A percentile compares a stretch with the other conserved stretches of the same genome.
These are phyloP conservation scores for Columba guinea DNA, from an alignment of 2,797 vertebrate species.

Conservation along the genomic window DNA sequence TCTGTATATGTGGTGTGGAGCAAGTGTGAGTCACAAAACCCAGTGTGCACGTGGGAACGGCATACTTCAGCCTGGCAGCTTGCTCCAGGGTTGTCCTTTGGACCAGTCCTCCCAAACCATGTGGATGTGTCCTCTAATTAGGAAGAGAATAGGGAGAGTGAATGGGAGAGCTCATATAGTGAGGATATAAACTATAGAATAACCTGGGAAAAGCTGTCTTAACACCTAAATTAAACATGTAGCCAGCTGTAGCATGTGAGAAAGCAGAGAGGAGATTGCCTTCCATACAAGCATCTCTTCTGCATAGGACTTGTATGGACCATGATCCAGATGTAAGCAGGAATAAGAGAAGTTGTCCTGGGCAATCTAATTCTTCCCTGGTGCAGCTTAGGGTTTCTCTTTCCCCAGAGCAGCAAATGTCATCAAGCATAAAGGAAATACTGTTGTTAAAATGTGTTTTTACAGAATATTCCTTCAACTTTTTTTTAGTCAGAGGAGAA, in stretches of 20 bases:
- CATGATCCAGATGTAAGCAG: not conserved
- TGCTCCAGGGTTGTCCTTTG: not conserved
- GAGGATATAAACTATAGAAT: not conserved
- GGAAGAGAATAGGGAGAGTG: not conserved
- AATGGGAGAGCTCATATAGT: not conserved
- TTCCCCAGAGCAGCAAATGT: not conserved
- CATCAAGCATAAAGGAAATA: not conserved
- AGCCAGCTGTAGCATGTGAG: not conserved
- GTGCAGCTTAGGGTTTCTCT: not conserved
- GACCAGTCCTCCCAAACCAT: not conserved
- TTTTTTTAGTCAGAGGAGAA: not conserved
- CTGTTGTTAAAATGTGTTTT: not conserved
- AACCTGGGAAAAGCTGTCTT: not conserved
- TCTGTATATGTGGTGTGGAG: not conserved
- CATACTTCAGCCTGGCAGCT: not conserved
- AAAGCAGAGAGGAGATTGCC: not conserved
- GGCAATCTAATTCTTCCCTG: not conserved
- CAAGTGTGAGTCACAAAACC: not conserved
- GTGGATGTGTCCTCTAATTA: not conserved
- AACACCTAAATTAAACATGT: not conserved
- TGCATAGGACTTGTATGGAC: not conserved
- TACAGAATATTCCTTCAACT: not conserved
- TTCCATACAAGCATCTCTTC: not conserved
- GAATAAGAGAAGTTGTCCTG: not conserved
- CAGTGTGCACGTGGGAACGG: not conserved